Conservation (phyloP, 2,888 invertebrate genomes). For the Dascillus cervinus region DNA sequence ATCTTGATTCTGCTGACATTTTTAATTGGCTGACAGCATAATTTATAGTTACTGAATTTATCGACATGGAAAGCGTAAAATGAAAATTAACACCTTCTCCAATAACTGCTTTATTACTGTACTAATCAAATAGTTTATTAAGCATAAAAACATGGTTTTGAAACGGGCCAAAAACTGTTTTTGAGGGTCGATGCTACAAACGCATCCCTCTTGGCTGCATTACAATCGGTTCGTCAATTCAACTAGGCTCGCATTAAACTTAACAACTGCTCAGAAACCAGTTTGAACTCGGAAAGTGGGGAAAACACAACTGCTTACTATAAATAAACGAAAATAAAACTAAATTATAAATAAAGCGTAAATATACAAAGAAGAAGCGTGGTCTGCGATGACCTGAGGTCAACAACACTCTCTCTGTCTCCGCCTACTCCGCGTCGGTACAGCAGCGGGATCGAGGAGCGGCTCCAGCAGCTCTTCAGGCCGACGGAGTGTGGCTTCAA, state of each 20-base stretch:
- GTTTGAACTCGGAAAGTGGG: slow-evolving; percentile 25
- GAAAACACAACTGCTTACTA: slow-evolving; percentile 25
- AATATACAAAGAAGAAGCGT: slow-evolving; percentile 34
- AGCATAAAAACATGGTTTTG: too few species aligned
- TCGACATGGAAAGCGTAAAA: background rate
- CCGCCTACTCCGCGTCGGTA: slow-evolving; percentile 40
- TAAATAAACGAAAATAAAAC: slow-evolving; percentile 32
- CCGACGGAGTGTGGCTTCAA: slow-evolving; percentile 19
- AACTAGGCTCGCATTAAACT: slow-evolving; percentile 22
- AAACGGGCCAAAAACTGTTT: too few species aligned
- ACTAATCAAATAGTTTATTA: too few species aligned
- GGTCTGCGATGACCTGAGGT: slow-evolving; percentile 43
- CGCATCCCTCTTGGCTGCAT: too few species aligned
- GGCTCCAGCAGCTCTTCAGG: slow-evolving; percentile 18
- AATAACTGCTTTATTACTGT: too few species aligned
- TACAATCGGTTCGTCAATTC: slow-evolving; percentile 17
- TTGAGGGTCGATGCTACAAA: too few species aligned
- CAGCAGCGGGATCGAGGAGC: slow-evolving; percentile 20
- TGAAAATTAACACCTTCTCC: too few species aligned
- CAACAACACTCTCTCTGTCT: slow-evolving; percentile 43
- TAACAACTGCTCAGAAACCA: slow-evolving; percentile 24
- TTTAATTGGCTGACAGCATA: slow-evolving; percentile 20
- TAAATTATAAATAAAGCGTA: slow-evolving; percentile 34
- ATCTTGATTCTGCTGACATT: slow-evolving; percentile 21
- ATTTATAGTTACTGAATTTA: slow-evolving; percentile 9